These are phyloP conservation scores for Peromyscus attwateri DNA, from an alignment of 2,797 vertebrate species.

Conservation along the genomic window DNA sequence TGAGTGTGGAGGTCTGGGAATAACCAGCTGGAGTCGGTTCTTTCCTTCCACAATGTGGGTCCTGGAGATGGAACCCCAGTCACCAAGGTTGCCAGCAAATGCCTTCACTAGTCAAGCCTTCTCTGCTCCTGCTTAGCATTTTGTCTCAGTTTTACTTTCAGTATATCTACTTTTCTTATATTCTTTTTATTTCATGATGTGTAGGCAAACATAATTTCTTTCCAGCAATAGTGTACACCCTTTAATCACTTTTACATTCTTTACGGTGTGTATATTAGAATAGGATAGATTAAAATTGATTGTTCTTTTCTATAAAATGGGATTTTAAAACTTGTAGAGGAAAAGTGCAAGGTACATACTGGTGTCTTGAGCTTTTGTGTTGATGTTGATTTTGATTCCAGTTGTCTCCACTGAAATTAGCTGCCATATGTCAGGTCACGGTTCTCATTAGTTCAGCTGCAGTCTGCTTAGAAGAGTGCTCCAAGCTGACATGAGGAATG, in stretches of 20 bases:
- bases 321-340: neutral
- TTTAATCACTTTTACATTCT: slow-evolving; percentile 20
- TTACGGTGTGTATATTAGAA: slow-evolving; percentile 1
- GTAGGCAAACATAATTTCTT: neutral
- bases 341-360: neutral
- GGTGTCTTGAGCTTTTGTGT: slow-evolving; percentile 6
- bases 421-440: slow-evolving; percentile 68
- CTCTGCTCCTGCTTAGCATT: neutral
- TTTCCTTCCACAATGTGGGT: neutral
- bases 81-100: neutral
- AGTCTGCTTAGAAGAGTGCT: slow-evolving; percentile 39
- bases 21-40: neutral
- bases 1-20: neutral
- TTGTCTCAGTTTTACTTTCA: neutral
- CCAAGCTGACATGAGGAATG: slow-evolving; percentile 63
- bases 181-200: neutral
- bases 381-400: slow-evolving; percentile 54
- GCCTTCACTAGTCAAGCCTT: neutral
- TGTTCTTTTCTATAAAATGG: neutral
- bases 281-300: slow-evolving; percentile 19
- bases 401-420: slow-evolving; percentile 37
- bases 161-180: slow-evolving; percentile 11
- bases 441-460: slow-evolving; percentile 73
- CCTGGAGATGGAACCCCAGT: neutral
- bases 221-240: neutral